These are phyloP conservation scores for Parazoanthus swiftii DNA, from an alignment of 92 coral and sea anemone genomes.

Conservation along the genomic window DNA sequence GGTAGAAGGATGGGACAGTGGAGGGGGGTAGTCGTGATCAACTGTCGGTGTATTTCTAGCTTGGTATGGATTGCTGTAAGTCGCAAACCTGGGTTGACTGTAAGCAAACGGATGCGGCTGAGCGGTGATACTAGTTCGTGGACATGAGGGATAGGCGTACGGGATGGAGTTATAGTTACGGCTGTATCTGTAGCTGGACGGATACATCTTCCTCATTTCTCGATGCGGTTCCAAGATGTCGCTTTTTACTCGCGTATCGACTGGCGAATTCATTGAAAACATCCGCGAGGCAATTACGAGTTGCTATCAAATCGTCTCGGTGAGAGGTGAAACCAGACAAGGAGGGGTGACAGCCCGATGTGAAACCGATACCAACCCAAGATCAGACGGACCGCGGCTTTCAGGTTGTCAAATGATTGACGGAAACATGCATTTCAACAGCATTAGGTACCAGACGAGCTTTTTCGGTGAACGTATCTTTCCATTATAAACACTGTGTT, in stretches of 20 bases:
- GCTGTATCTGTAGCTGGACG: constrained; percentile 36
- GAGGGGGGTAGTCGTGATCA: constrained; percentile 57
- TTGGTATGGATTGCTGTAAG: constrained; percentile 5
- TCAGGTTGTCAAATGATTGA: constrained; percentile 68
- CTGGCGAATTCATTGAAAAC: constrained; percentile 38
- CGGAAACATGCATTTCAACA: constrained; percentile 64
- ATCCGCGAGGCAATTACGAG: constrained; percentile 32
- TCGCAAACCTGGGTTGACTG: constrained; percentile 22
- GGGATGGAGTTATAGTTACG: constrained; percentile 15
- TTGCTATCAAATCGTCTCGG: constrained; percentile 41
- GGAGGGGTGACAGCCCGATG: constrained; percentile 42
- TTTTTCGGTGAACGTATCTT: constrained; percentile 3
- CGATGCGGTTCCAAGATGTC: constrained; percentile 47
- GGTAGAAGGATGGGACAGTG: constrained; percentile 59
- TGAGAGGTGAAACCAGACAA: constrained; percentile 43
- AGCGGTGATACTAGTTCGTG: not conserved
- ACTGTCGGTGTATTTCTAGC: constrained; percentile 27
- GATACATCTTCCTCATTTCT: constrained; percentile 39
- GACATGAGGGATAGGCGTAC: constrained; percentile 1
- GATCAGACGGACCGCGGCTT: constrained; percentile 77
- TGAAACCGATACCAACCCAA: constrained; percentile 76
- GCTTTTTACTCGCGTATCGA: constrained; percentile 31
- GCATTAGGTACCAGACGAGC: constrained; percentile 29
- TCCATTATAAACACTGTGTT: constrained; percentile 8
- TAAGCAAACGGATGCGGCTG: constrained; percentile 29